A percentile compares a stretch with the other conserved stretches of the same genome.
These are phyloP conservation scores for Cyphomyrus discorhynchus DNA, from an alignment of 2,113 vertebrate species.

Conservation along the genomic window DNA sequence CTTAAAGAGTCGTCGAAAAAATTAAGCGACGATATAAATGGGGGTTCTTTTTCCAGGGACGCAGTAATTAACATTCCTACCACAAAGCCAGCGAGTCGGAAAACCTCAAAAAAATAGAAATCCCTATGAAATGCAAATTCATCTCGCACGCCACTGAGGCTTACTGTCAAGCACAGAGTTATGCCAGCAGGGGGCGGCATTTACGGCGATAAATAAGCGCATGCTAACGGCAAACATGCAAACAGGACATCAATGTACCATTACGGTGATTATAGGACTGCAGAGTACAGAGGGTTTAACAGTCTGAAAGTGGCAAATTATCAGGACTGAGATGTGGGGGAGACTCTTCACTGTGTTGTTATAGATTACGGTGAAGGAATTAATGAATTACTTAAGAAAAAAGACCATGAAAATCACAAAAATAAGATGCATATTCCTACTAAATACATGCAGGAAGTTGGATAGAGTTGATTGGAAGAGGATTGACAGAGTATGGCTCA, in stretches of 20 bases:
- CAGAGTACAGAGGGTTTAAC: background rate
- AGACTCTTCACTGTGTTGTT: background rate
- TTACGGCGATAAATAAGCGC: background rate
- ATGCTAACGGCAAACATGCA: background rate
- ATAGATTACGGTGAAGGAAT: background rate
- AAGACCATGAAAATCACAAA: background rate
- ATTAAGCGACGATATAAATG: constrained; percentile 42
- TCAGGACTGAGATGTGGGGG: background rate
- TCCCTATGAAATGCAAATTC: constrained; percentile 62
- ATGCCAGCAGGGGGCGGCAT: constrained; percentile 40
- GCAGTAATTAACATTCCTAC: constrained; percentile 57
- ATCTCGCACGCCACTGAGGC: constrained; percentile 40
- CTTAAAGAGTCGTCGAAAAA: constrained; percentile 14
- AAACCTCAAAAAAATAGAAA: constrained; percentile 28
- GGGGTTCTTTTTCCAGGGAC: constrained; percentile 40
- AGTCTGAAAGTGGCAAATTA: background rate
- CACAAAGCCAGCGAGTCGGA: constrained; percentile 54
- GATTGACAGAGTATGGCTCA: background rate
- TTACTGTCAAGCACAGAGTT: constrained; percentile 50
- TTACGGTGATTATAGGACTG: background rate
- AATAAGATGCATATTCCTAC: background rate
- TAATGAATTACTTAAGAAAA: background rate
- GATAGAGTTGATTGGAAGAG: background rate
- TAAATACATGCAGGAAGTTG: background rate
- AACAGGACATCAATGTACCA: background rate